Base-by-base conservation (phyloP, 2,113 vertebrate genomes). In the Megatriorchis doriae region DNA sequence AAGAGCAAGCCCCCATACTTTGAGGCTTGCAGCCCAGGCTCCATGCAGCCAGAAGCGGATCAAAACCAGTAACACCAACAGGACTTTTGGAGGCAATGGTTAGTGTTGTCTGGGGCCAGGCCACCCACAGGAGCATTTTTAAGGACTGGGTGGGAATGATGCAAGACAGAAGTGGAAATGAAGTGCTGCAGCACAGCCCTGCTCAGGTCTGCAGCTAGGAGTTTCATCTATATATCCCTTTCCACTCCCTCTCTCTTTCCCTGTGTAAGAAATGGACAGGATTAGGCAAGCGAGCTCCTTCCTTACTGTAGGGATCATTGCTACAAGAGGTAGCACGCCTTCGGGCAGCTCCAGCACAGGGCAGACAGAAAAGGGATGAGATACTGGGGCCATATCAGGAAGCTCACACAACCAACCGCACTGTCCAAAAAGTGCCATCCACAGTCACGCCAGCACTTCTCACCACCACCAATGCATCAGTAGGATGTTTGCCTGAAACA, bases 361-460 rank as follows among this genome's bases (percentile, higher is more conserved):
- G 17, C 23, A 88, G 56, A 9, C 29, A 38, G 61, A 14, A 86
- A 52, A 42, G 14, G 5, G 7, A 22, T 5, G 23, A 81, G 38
- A 42, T n/a, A 15, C 9, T 16, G 27, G 13, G 25, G 13, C 32
- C 86, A 20, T 18, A 16, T 31, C 50, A 52, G 31, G 16, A 81
- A 78, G 7, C 11, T 61, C 27, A 4, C 14, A 27, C 13, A 53
- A 18, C 18, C 4, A 0, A 18, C 18, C 4, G 0, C 16, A 1
- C 7, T 16, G 7, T 8, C 43, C 15, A 32, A 36, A 7, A 58
- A 45, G 15, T 5, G 11, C 38, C 1, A 0, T 13, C 16, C 52
- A n/a, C 20, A 65, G 52, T 27, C 55, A 32, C 22, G 58, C 29
- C 45, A 71, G 34, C 25, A 18, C 26, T 59, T 77, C 36, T 55